phyloP scores from a whole-genome alignment of 2,888 invertebrate genomes.

The Seira musarum region DNA sequence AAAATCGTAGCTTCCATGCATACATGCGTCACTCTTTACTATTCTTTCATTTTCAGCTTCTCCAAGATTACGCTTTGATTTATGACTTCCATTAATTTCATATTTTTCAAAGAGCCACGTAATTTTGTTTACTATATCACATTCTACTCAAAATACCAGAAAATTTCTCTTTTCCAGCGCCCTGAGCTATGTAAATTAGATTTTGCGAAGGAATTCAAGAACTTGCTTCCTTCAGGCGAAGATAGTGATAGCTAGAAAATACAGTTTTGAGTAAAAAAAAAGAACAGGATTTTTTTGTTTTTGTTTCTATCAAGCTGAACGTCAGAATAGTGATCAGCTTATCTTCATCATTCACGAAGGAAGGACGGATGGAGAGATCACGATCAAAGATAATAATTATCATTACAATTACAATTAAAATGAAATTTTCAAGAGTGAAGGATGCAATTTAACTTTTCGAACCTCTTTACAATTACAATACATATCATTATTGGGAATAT shows the following conservation, averaged over 20 bases:
- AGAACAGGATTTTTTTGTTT: constrained; percentile 31
- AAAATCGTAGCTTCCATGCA: too few relatives aligned
- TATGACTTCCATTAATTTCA: constrained; percentile 59
- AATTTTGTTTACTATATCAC: too few relatives aligned
- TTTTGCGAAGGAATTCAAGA: constrained; percentile 27
- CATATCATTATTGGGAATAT: not conserved
- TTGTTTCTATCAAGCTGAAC: too few relatives aligned
- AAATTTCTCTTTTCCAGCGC: too few relatives aligned
- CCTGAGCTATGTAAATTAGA: constrained; percentile 44
- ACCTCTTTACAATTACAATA: constrained; percentile 19
- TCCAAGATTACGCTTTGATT: constrained; percentile 50
- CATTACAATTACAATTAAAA: constrained; percentile 51
- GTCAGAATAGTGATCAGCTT: constrained; percentile 9
- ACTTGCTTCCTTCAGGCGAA: not conserved
- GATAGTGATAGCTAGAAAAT: not conserved
- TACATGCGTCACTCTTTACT: too few relatives aligned
- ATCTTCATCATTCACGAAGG: constrained; percentile 27
- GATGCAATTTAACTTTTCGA: constrained; percentile 31
- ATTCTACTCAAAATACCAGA: too few relatives aligned
- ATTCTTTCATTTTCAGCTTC: constrained; percentile 24
- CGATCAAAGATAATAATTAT: constrained; percentile 27
- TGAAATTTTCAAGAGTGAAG: constrained; percentile 31
- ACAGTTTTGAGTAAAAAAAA: not conserved
- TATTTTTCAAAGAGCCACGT: too few relatives aligned
- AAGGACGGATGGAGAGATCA: not conserved